phyloP scores from a whole-genome alignment of 1,140 invertebrate species.

The Aphidius gifuensis region DNA sequence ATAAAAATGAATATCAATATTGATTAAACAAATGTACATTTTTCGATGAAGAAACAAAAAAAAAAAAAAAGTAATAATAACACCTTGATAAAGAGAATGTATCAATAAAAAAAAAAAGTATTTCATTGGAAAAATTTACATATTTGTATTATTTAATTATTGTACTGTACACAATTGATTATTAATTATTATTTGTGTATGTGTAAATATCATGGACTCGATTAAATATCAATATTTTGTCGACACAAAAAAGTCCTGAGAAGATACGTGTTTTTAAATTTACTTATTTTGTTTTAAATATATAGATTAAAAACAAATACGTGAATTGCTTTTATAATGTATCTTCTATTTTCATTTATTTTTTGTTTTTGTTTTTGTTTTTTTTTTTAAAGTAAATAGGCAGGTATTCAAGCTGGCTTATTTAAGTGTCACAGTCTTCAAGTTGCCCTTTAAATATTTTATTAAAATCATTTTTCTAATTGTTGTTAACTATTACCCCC shows the following conservation, averaged over 20 bases:
- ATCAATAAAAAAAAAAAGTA: no score
- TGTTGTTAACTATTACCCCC: neutral
- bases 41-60: no score
- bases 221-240: conserved; percentile 1
- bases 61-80: no score
- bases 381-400: conserved; percentile 40
- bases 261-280: conserved; percentile 14
- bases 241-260: conserved; percentile 7
- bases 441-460: conserved; percentile 35
- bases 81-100: no score
- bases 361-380: conserved; percentile 14
- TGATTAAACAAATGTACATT: no score
- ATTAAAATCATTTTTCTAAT: conserved; percentile 6
- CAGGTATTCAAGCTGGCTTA: conserved; percentile 55
- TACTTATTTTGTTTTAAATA: neutral
- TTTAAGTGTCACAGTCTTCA: conserved; percentile 45
- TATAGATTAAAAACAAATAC: neutral
- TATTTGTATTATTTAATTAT: neutral
- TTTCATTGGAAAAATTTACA: neutral
- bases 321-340: conserved; percentile 1
- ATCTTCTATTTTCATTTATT: conserved; percentile 1
- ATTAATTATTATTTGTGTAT: no score
- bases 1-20: no score
- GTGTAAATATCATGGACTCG: no score
- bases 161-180: conserved; percentile 13